These are phyloP conservation scores for Tolmerus cingulatus DNA, from an alignment of 2,888 invertebrate species.

Conservation along the genomic window DNA sequence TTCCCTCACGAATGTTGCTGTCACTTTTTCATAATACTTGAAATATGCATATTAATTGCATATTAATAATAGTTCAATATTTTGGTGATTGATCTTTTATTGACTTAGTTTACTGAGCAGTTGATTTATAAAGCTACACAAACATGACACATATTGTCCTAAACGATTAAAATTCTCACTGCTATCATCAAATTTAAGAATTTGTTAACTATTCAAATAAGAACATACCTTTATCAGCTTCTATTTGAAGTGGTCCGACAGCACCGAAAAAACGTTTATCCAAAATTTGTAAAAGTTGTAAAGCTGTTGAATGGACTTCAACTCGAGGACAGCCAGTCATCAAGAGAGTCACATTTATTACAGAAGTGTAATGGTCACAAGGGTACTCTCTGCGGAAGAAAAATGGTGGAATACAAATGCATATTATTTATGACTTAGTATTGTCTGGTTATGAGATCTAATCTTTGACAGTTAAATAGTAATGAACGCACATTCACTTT, in stretches of 20 bases:
- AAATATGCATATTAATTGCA: no score
- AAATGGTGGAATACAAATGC: background rate
- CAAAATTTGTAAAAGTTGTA: slow-evolving; percentile 90
- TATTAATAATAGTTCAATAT: background rate
- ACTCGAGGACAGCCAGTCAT: slow-evolving; percentile 95
- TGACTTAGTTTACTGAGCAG: background rate
- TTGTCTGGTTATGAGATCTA: no score
- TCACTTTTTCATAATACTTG: background rate
- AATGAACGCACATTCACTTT: no score
- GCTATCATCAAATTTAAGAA: background rate
- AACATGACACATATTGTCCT: background rate
- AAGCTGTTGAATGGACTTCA: slow-evolving; percentile 90
- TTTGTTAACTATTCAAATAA: background rate
- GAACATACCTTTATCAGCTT: slow-evolving; percentile 78
- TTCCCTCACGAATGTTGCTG: no score
- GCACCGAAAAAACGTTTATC: slow-evolving; percentile 95
- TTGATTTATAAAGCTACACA: background rate
- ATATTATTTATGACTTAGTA: no score
- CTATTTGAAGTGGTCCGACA: slow-evolving; percentile 73
- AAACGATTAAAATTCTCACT: background rate
- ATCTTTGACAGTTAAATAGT: no score
- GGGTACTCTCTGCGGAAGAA: slow-evolving; percentile 83
- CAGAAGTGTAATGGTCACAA: slow-evolving; percentile 96
- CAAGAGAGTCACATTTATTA: slow-evolving; percentile 96
- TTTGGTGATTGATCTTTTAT: background rate